Conservation (phyloP, 2,888 invertebrate species). For the Polydrusus tereticollis region DNA sequence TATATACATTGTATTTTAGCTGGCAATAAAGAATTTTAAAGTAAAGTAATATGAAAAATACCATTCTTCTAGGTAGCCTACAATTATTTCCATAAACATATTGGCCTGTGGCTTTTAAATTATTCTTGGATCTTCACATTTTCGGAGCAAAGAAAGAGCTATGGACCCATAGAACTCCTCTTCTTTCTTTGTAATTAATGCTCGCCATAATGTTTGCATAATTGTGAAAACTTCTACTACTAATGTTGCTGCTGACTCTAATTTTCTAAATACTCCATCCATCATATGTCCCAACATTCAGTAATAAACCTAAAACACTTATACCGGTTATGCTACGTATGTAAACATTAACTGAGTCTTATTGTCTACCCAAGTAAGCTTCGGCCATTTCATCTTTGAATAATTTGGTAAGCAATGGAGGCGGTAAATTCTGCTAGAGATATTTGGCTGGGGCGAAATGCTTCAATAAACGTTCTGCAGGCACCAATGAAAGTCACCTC, state of each 20-base stretch:
- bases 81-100: neutral
- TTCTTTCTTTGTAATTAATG: neutral
- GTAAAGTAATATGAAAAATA: too few relatives aligned
- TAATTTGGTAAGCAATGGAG: constrained; percentile 17
- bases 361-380: constrained; percentile 14
- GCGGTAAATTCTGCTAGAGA: constrained; percentile 11
- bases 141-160: neutral
- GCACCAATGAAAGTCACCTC: neutral
- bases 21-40: too few relatives aligned
- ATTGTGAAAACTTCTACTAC: neutral
- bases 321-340: neutral
- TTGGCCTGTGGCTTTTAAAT: neutral
- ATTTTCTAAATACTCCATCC: neutral
- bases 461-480: constrained; percentile 2
- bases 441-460: constrained; percentile 24
- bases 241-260: neutral
- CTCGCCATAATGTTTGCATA: neutral
- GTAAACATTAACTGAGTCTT: neutral
- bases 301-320: neutral
- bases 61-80: constrained; percentile 2
- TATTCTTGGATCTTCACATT: too few relatives aligned
- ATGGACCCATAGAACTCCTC: neutral
- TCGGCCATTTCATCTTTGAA: constrained; percentile 24
- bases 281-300: neutral
- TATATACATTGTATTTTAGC: too few relatives aligned